Evolutionary conservation across 2,113 vertebrate species (phyloP).

Genomic region (Nothocercus nigrocapillus): DNA sequence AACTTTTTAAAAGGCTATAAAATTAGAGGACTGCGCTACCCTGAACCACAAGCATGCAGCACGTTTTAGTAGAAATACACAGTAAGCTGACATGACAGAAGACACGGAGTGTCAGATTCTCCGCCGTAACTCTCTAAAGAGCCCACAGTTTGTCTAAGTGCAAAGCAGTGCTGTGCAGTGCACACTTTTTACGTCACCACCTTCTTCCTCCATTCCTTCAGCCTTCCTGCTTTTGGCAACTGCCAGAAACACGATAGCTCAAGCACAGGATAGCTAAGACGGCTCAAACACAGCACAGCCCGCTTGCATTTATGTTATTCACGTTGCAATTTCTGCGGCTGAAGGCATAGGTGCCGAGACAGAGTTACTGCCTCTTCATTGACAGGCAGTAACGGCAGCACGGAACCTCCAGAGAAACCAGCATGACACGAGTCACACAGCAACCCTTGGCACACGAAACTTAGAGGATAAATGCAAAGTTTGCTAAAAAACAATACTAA

Average conservation of each 20-base stretch:
- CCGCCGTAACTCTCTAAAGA: neutral
- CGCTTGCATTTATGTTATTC: neutral
- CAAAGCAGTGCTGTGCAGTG: neutral
- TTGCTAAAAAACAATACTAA: neutral
- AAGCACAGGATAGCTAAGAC: neutral
- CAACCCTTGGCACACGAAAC: neutral
- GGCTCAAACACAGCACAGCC: neutral
- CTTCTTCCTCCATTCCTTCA: neutral
- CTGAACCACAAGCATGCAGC: neutral
- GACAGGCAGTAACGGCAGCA: neutral
- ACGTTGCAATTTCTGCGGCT: neutral
- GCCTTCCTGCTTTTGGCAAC: neutral
- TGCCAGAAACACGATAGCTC: neutral
- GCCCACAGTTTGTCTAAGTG: neutral
- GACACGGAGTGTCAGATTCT: neutral
- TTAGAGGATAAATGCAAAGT: neutral
- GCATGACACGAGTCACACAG: neutral
- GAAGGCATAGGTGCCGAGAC: fast-evolving
- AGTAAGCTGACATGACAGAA: neutral
- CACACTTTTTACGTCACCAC: neutral
- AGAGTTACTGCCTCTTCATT: neutral
- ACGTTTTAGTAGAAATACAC: neutral
- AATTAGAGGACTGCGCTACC: neutral
- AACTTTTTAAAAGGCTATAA: neutral
- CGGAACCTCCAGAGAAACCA: neutral